Percentiles rank a stretch among this genome's conserved stretches.
Evolutionary conservation across 2,888 invertebrate genomes (phyloP).

Genomic region (Ephialtes manifestator): DNA sequence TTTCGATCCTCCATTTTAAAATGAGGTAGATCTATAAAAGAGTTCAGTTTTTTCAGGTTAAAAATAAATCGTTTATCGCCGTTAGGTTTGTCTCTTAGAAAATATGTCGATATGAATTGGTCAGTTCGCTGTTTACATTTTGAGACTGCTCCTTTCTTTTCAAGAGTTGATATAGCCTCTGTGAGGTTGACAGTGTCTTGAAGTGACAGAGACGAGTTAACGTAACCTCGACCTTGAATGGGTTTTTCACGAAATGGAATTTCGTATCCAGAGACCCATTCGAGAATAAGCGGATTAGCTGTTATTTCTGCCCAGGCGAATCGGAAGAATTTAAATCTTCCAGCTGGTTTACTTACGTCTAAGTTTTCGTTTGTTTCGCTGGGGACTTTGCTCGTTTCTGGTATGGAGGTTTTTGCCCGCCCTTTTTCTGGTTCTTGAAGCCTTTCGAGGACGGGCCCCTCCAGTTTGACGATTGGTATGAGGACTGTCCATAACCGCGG

Average conservation of each 20-base stretch:
- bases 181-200: not conserved
- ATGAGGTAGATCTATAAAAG: conserved; percentile 6
- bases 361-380: no score
- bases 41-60: conserved; percentile 32
- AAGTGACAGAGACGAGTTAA: not conserved
- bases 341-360: no score
- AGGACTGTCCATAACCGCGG: not conserved
- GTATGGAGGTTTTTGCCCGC: not conserved
- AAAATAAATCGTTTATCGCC: not conserved
- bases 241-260: no score
- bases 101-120: not conserved
- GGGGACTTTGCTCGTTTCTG: not conserved
- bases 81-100: not conserved
- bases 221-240: no score
- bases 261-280: no score
- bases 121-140: not conserved
- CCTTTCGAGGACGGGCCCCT: not conserved
- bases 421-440: conserved; percentile 2
- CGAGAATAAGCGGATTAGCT: no score
- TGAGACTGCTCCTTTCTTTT: conserved; percentile 10
- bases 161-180: not conserved
- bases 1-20: conserved; percentile 20
- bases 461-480: conserved; percentile 5
- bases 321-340: no score
- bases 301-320: no score